A percentile compares a stretch with the other conserved stretches of the same genome.
phyloP scores from a whole-genome alignment of 2,797 vertebrate species.

The Mareca strepera region DNA sequence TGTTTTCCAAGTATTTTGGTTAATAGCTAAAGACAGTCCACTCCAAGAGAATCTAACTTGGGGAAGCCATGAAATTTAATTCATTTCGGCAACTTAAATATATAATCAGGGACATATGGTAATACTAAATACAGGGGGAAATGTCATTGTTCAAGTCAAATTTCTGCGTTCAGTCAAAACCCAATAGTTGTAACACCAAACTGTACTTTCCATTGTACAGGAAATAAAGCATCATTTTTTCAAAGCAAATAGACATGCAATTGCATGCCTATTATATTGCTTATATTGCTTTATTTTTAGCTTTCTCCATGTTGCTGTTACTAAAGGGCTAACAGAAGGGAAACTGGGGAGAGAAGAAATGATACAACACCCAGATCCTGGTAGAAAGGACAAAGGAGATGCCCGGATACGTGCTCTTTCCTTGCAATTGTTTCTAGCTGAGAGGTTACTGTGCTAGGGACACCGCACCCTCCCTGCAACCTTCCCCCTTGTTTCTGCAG shows the following conservation, averaged over 20 bases:
- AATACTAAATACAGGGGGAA: slow-evolving; percentile 63
- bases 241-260: slow-evolving; percentile 54
- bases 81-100: slow-evolving; percentile 70
- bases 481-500: not conserved
- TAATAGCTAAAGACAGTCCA: slow-evolving; percentile 36
- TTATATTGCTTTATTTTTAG: slow-evolving; percentile 56
- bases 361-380: not conserved
- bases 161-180: slow-evolving; percentile 67
- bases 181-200: slow-evolving; percentile 68
- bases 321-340: slow-evolving; percentile 9
- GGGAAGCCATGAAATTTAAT: slow-evolving; percentile 67
- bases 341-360: not conserved
- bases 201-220: slow-evolving; percentile 57
- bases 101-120: slow-evolving; percentile 74
- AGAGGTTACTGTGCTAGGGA: not conserved
- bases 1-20: slow-evolving; percentile 33
- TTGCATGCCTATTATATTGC: slow-evolving; percentile 68
- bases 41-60: slow-evolving; percentile 59
- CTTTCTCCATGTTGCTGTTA: slow-evolving; percentile 2
- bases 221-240: slow-evolving; percentile 62
- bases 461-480: not conserved
- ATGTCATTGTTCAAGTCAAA: slow-evolving; percentile 60
- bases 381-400: not conserved
- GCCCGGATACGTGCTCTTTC: not conserved
- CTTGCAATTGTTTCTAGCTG: not conserved